phyloP scores from a whole-genome alignment of 2,113 vertebrate species.

The Nycticebus coucang region DNA sequence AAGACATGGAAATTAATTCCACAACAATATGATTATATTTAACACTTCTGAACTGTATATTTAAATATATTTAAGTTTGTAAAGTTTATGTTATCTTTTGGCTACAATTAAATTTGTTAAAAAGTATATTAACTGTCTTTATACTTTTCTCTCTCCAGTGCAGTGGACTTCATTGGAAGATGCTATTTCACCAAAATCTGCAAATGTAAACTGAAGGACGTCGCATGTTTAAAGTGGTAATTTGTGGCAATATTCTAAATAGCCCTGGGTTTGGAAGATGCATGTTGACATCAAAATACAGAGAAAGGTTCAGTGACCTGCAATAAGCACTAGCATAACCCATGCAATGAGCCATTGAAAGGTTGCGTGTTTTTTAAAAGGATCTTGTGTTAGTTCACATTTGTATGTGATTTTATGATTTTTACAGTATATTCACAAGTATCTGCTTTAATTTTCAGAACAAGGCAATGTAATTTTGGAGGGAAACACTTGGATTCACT shows the following conservation, averaged over 20 bases:
- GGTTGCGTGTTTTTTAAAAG: constrained; percentile 50
- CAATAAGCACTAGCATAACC: neutral
- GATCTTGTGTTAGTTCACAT: constrained; percentile 37
- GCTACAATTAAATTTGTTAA: neutral
- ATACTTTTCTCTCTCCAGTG: constrained; percentile 82
- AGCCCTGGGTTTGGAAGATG: constrained; percentile 45
- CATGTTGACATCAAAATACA: constrained; percentile 20
- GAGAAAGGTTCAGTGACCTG: constrained; percentile 53
- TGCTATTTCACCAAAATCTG: constrained; percentile 97
- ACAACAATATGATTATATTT: neutral
- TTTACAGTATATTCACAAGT: constrained; percentile 34
- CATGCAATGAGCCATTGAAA: constrained; percentile 50
- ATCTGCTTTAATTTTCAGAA: constrained; percentile 43
- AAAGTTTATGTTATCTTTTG: constrained; percentile 2
- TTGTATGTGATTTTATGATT: constrained; percentile 55
- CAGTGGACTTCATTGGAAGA: constrained; percentile 96
- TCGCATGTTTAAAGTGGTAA: constrained; percentile 97
- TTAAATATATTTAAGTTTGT: neutral
- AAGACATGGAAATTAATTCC: neutral
- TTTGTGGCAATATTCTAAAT: constrained; percentile 20
- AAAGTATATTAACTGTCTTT: neutral
- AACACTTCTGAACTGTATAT: neutral
- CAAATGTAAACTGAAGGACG: constrained; percentile 96
- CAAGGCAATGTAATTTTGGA: neutral
- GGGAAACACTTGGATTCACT: neutral